Evolutionary conservation across 2,888 invertebrate genomes (phyloP).

Genomic region (Gymnoscelis rufifasciata): DNA sequence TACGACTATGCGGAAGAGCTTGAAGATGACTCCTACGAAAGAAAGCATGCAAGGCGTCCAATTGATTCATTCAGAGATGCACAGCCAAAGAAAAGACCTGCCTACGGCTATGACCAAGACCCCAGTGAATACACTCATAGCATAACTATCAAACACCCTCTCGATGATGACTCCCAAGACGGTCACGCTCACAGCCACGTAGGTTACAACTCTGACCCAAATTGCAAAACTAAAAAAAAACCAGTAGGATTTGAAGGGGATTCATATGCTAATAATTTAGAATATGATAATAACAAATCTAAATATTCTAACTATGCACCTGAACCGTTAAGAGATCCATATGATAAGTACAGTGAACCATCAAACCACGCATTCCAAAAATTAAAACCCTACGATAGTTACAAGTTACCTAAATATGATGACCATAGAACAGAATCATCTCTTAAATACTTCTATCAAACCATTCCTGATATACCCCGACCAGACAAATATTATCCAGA

Average conservation of each 20-base stretch:
- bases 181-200: conserved; percentile 57
- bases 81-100: conserved; percentile 45
- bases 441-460: conserved; percentile 42
- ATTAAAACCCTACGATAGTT: conserved; percentile 46
- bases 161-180: conserved; percentile 46
- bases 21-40: conserved; percentile 50
- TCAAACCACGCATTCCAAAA: conserved; percentile 57
- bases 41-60: conserved; percentile 48
- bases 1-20: conserved; percentile 58
- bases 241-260: conserved; percentile 45
- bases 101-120: conserved; percentile 52
- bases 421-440: conserved; percentile 44
- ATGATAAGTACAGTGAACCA: conserved; percentile 55
- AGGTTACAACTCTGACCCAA: conserved; percentile 57
- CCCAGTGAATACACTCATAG: conserved; percentile 65
- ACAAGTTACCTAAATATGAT: conserved; percentile 50
- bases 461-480: conserved; percentile 47
- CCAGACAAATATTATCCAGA: conserved; percentile 53
- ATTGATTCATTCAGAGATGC: conserved; percentile 53
- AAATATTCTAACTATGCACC: conserved; percentile 47
- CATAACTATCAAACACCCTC: conserved; percentile 62
- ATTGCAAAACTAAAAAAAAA: conserved; percentile 64
- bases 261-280: conserved; percentile 46
- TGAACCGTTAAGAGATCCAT: conserved; percentile 49
- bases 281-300: conserved; percentile 48